Conservation (phyloP, 92 coral and sea anemone species). For the Nematostella vectensis region DNA sequence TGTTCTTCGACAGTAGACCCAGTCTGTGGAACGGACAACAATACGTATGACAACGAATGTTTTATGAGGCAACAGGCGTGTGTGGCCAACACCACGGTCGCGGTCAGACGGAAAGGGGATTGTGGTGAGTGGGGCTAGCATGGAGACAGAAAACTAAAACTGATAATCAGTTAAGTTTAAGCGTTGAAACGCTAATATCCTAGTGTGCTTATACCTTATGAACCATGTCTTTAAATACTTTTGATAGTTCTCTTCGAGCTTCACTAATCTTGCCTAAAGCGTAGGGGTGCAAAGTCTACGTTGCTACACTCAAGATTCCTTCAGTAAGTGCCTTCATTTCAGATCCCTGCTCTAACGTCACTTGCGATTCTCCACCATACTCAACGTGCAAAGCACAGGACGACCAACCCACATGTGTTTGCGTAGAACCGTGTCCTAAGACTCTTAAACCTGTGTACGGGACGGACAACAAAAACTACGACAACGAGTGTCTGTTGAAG, state of each 20-base stretch:
- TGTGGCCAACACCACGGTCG: slow-evolving; percentile 6
- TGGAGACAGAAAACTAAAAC: no score
- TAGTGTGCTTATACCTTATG: no score
- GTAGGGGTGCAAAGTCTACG: no score
- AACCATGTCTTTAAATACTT: no score
- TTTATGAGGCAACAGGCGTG: slow-evolving; percentile 14
- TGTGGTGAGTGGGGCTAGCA: slow-evolving; percentile 23
- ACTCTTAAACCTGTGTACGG: slow-evolving; percentile 9
- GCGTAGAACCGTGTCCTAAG: slow-evolving; percentile 3
- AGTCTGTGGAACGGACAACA: slow-evolving; percentile 26
- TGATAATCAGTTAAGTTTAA: no score
- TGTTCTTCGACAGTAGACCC: neutral
- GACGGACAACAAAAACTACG: slow-evolving; percentile 9
- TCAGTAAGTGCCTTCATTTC: no score
- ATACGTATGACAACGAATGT: slow-evolving; percentile 24
- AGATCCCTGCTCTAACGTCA: slow-evolving; percentile 7
- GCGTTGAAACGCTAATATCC: no score
- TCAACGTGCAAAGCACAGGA: slow-evolving; percentile 6
- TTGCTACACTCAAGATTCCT: no score
- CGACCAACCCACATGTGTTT: slow-evolving; percentile 9
- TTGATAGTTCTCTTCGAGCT: no score
- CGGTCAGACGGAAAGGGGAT: slow-evolving; percentile 15
- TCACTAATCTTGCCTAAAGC: no score
- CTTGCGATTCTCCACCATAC: slow-evolving; percentile 4
- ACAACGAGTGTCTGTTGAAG: slow-evolving; percentile 29